Evolutionary conservation across 2,888 invertebrate species (phyloP).

Genomic region (Cephus runcator): DNA sequence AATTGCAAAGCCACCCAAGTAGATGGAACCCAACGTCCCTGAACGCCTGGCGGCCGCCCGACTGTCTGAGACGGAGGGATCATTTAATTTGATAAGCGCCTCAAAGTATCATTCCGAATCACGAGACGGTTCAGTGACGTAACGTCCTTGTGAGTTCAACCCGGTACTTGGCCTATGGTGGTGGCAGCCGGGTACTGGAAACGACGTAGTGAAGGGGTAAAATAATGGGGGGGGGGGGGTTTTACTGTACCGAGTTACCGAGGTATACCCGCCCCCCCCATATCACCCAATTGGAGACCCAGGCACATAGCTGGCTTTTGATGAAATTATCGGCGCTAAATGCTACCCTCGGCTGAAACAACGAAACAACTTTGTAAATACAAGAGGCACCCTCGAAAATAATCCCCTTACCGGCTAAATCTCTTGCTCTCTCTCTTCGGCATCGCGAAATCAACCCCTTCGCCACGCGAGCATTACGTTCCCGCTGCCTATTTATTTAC

Average conservation of each 20-base stretch:
- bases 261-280: background rate
- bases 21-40: background rate
- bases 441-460: background rate
- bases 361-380: background rate
- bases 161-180: background rate
- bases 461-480: background rate
- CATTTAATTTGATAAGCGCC: conserved; percentile 24
- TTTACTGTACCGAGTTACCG: background rate
- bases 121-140: background rate
- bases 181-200: background rate
- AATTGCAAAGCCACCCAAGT: background rate
- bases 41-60: background rate
- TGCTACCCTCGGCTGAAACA: conserved; percentile 16
- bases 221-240: background rate
- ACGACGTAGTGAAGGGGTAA: background rate
- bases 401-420: background rate
- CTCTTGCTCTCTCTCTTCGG: background rate
- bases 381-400: background rate
- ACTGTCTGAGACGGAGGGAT: background rate
- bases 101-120: background rate
- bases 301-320: conserved; percentile 27
- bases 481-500: background rate
- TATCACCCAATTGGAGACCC: background rate
- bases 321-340: conserved; percentile 39
- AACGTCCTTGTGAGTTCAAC: background rate